phyloP scores from a whole-genome alignment of 2,113 vertebrate species.

The Mormyrus lacerda region DNA sequence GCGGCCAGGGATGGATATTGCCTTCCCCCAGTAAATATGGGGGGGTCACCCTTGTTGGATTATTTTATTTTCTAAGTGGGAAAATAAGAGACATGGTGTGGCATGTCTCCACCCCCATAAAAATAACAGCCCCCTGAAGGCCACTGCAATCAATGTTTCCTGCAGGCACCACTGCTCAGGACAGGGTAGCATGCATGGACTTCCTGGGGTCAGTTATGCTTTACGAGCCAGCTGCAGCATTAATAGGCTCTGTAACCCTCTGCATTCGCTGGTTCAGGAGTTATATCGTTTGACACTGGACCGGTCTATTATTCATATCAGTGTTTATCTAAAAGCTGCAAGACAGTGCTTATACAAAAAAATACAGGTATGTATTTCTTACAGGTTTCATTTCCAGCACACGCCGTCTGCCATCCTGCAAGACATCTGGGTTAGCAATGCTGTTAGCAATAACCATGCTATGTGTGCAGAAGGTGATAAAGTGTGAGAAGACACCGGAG shows the following conservation, averaged over 20 bases:
- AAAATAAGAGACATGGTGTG: neutral
- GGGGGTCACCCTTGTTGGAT: neutral
- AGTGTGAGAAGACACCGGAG: neutral
- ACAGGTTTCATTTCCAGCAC: neutral
- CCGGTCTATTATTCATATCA: neutral
- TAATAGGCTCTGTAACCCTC: neutral
- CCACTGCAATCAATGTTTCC: neutral
- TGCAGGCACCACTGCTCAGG: neutral
- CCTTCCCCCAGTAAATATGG: neutral
- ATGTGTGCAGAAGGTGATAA: too few relatives aligned
- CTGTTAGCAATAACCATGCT: neutral
- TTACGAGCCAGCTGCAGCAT: neutral
- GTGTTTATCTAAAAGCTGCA: neutral
- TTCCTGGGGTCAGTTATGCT: neutral
- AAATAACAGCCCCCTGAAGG: neutral
- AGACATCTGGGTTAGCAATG: neutral
- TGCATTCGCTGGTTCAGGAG: neutral
- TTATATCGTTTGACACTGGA: neutral
- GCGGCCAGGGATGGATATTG: neutral
- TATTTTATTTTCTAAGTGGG: neutral
- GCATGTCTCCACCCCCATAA: neutral
- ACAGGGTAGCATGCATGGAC: neutral
- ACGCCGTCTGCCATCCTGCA: neutral
- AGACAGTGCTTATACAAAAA: neutral
- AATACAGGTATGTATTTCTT: neutral